These are phyloP conservation scores for Dynastes hyllus DNA, from an alignment of 2,888 invertebrate genomes.

Conservation along the genomic window DNA sequence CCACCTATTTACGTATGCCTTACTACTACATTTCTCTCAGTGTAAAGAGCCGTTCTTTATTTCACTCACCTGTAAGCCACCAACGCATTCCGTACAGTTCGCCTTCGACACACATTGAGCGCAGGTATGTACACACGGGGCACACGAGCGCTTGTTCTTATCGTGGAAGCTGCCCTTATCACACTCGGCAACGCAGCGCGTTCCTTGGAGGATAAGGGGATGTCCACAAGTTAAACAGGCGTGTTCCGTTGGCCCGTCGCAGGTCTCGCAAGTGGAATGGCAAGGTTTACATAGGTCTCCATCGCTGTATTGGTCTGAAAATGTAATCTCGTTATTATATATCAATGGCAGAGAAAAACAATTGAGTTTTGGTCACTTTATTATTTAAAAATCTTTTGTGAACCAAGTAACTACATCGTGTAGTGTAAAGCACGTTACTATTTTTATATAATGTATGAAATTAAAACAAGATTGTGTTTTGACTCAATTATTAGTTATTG, in stretches of 20 bases:
- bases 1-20: no score
- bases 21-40: no score
- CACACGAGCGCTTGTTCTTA: slow-evolving; percentile 79
- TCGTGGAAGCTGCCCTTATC: slow-evolving; percentile 81
- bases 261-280: slow-evolving; percentile 87
- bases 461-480: no score
- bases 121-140: slow-evolving; percentile 87
- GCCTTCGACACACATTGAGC: slow-evolving; percentile 84
- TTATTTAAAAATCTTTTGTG: no score
- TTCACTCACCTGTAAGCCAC: slow-evolving; percentile 76
- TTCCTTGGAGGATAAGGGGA: slow-evolving; percentile 82
- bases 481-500: no score
- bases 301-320: slow-evolving; percentile 83
- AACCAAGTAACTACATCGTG: no score
- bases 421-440: no score
- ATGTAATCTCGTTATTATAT: slow-evolving; percentile 1
- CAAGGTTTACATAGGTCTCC: slow-evolving; percentile 82
- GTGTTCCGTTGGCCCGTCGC: slow-evolving; percentile 83
- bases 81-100: slow-evolving; percentile 87
- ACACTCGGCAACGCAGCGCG: slow-evolving; percentile 84
- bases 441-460: no score
- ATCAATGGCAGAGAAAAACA: background rate
- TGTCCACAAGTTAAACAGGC: slow-evolving; percentile 85
- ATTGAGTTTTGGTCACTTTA: no score
- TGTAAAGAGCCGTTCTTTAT: background rate